Conservation (phyloP, 1,140 invertebrate species). For the Drosophila carrolli region DNA sequence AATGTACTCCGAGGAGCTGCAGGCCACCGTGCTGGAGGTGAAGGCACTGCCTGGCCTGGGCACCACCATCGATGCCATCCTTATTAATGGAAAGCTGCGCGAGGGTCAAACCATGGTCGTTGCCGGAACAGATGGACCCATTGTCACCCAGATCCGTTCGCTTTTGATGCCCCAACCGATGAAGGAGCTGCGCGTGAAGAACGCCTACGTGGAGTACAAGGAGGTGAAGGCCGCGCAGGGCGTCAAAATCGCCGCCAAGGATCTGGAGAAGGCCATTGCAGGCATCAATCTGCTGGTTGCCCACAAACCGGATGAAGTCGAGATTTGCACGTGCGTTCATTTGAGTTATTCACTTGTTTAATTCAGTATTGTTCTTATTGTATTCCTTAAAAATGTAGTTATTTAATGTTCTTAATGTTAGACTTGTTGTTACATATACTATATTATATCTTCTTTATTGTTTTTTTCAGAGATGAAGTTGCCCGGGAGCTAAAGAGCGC, state of each 20-base stretch:
- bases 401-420: background rate
- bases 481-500: slow-evolving; percentile 93
- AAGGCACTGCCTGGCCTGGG: slow-evolving; percentile 99
- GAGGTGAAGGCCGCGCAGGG: slow-evolving; percentile 98
- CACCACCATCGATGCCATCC: slow-evolving; percentile 99
- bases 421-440: no score
- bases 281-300: slow-evolving; percentile 95
- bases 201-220: slow-evolving; percentile 97
- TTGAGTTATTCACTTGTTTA: background rate
- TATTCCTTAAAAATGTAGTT: background rate
- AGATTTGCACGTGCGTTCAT: slow-evolving; percentile 87
- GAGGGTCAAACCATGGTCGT: slow-evolving; percentile 98
- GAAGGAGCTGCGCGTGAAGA: slow-evolving; percentile 99
- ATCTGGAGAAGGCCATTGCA: slow-evolving; percentile 98
- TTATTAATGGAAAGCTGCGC: slow-evolving; percentile 96
- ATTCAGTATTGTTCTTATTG: no score
- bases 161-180: slow-evolving; percentile 98
- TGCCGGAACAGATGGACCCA: slow-evolving; percentile 98
- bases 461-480: slow-evolving; percentile 89
- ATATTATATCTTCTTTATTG: background rate
- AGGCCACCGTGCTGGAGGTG: slow-evolving; percentile 99
- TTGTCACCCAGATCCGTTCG: slow-evolving; percentile 98
- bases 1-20: slow-evolving; percentile 96
- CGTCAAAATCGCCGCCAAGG: slow-evolving; percentile 99
- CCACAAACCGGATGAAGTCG: slow-evolving; percentile 96